phyloP scores from a whole-genome alignment of 1,140 invertebrate species.

The Chironomus striatipennis region DNA sequence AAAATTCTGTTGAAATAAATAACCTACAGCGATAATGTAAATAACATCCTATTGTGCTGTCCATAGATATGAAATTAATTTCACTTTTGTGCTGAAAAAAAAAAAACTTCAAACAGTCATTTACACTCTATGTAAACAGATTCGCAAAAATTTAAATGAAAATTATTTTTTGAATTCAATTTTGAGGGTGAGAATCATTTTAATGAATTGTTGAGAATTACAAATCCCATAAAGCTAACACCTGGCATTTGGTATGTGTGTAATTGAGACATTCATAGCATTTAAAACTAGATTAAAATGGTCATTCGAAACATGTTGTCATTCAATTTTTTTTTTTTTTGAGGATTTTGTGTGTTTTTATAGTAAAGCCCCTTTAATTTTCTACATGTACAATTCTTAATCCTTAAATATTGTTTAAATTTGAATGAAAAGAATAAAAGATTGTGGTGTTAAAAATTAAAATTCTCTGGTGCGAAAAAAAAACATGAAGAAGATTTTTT shows the following conservation, averaged over 20 bases:
- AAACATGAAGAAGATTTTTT: neutral
- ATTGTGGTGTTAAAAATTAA: neutral
- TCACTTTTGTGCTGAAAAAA: no score
- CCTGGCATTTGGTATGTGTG: neutral
- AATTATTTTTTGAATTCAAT: neutral
- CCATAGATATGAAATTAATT: no score
- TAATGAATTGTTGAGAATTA: neutral
- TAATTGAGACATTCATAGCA: constrained; percentile 2
- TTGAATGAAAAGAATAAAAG: neutral
- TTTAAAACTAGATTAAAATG: constrained; percentile 11
- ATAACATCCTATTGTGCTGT: no score
- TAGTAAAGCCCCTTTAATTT: no score
- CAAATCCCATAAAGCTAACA: constrained; percentile 2
- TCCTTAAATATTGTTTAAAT: constrained; percentile 11
- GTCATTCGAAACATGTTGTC: neutral
- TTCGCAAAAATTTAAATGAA: neutral
- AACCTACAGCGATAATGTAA: no score
- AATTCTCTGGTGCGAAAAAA: neutral
- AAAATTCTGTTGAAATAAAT: no score
- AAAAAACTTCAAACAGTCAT: no score
- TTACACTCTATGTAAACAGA: neutral
- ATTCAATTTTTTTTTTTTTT: no score
- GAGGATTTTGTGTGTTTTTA: no score
- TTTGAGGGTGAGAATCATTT: constrained; percentile 5
- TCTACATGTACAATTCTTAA: neutral